A percentile compares a stretch with the other conserved stretches of the same genome.
Conservation (phyloP, 2,888 invertebrate genomes). For the Cyrtodaria siliqua region DNA sequence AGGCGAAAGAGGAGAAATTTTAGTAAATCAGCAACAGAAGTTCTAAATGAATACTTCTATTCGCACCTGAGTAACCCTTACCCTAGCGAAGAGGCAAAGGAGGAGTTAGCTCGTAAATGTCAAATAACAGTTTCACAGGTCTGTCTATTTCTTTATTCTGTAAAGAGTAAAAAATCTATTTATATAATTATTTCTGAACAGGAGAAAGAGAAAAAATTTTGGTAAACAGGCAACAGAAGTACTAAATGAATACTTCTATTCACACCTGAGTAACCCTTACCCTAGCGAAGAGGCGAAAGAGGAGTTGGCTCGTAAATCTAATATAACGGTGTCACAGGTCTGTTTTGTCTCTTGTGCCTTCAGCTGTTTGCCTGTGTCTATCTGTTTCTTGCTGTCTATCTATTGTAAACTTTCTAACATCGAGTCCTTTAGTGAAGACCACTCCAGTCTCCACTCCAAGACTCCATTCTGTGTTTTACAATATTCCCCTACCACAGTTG, state of each 20-base stretch:
- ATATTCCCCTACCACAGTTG: too few relatives aligned
- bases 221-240: slow-evolving; percentile 99
- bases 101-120: slow-evolving; percentile 99
- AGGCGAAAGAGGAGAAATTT: slow-evolving; percentile 97
- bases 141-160: slow-evolving; percentile 31
- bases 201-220: slow-evolving; percentile 97
- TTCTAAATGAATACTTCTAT: slow-evolving; percentile 99
- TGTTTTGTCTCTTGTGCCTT: slow-evolving; percentile 13
- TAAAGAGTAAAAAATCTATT: too few relatives aligned
- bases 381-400: too few relatives aligned
- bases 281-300: slow-evolving; percentile 99
- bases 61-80: slow-evolving; percentile 99
- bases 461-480: too few relatives aligned
- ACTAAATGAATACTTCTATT: slow-evolving; percentile 99
- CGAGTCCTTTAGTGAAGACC: too few relatives aligned
- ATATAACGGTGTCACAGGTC: slow-evolving; percentile 98
- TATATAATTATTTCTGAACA: slow-evolving; percentile 69
- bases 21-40: slow-evolving; percentile 99
- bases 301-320: slow-evolving; percentile 99
- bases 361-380: too few relatives aligned
- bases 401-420: too few relatives aligned
- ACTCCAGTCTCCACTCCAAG: too few relatives aligned
- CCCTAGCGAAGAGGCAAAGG: slow-evolving; percentile 99
- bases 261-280: slow-evolving; percentile 99
- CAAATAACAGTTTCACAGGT: slow-evolving; percentile 99